Base-by-base conservation (phyloP, 2,888 invertebrate species). In the Eustalomyia histrio region DNA sequence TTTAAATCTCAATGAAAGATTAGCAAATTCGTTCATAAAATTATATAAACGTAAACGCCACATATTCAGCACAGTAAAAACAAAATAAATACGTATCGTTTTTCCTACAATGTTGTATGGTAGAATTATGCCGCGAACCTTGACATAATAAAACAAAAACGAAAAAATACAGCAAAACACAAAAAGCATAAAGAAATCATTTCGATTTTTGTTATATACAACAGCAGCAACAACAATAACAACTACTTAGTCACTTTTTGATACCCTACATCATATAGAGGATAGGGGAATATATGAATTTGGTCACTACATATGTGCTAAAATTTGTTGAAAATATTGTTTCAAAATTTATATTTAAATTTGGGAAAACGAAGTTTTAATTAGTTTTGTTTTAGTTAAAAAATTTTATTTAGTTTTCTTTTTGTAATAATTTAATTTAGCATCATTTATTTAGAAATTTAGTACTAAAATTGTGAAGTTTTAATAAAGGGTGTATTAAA, bases 51-150 rank as follows among this genome's bases (percentile, higher is more conserved):
- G 1, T 12, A 39, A 39, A n/a, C 43, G 6, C 29, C 24, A 57
- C 24, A 57, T 21, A 33, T 21, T 57, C 14, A 24, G 57, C 16
- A 29, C 21, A 29, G 24, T 33, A 24, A 57, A 29, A 57, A 12
- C 14, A 57, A 29, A n/a, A 6, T 29, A 29, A 29, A 29, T 57
- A n/a, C n/a, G n/a, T n/a, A 57, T 29, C 24, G 29, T 57, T 64
- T 72, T 72, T 65, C 47, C 61, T 61, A 78, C 74, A 69, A 61
- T 71, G 61, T 69, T 76, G 78, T 74, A 76, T 78, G 81, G 78
- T 79, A 84, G 81, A 85, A 85, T 86, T 88, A 87, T 87, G 87
- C 86, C 87, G 86, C 88, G 86, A 88, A 88, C 88, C 88, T 88
- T 88, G 88, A 88, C 88, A 88, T 85, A 88, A 85, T 87, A 87